Evolutionary conservation across 2,797 vertebrate species (phyloP).

Genomic region (Hydrocynus forskahlii): DNA sequence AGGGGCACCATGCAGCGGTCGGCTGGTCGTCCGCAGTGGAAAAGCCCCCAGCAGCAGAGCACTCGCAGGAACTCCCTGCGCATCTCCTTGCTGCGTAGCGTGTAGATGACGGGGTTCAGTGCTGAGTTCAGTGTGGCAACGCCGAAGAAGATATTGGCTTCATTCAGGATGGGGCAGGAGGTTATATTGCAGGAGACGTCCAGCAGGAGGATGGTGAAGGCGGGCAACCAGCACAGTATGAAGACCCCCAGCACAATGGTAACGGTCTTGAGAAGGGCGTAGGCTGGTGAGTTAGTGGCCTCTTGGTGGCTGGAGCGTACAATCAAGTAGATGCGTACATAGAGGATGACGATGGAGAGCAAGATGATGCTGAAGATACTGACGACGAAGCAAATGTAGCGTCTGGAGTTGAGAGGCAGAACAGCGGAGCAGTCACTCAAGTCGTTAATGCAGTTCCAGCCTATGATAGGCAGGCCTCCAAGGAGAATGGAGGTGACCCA

Average conservation of each 20-base stretch:
- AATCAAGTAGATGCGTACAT: conserved; percentile 91
- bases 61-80: conserved; percentile 88
- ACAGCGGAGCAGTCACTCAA: conserved; percentile 85
- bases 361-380: conserved; percentile 90
- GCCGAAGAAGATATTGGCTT: conserved; percentile 87
- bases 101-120: conserved; percentile 94
- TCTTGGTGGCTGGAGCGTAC: conserved; percentile 92
- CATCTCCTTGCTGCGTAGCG: conserved; percentile 93
- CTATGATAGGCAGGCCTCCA: conserved; percentile 91
- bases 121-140: conserved; percentile 93
- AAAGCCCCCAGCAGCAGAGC: conserved; percentile 84
- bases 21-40: conserved; percentile 68
- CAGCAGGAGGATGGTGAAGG: conserved; percentile 89
- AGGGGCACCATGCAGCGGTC: conserved; percentile 84
- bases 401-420: conserved; percentile 91
- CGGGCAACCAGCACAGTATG: conserved; percentile 92
- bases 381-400: conserved; percentile 89
- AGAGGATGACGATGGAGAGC: conserved; percentile 88
- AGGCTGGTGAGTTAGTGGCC: conserved; percentile 81
- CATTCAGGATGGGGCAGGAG: conserved; percentile 80
- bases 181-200: conserved; percentile 82
- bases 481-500: conserved; percentile 90
- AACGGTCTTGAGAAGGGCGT: conserved; percentile 91
- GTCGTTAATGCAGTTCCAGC: conserved; percentile 92
- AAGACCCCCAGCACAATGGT: conserved; percentile 95